Evolutionary conservation across 2,888 invertebrate species (phyloP), one percentile per base, ranked within the genome.

Genomic region (Nomada flava): DNA sequence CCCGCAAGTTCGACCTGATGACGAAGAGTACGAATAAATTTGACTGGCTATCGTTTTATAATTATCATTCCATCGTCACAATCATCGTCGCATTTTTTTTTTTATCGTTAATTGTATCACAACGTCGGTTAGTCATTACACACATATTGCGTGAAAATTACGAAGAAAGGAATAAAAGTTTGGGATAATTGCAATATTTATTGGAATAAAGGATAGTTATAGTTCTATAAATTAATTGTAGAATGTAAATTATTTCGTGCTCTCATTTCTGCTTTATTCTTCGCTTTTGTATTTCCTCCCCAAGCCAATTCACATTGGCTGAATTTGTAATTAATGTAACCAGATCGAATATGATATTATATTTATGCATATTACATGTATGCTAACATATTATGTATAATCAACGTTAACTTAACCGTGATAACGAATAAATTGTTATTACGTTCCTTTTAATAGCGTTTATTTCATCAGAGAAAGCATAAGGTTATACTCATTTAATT

Each of bases 21-120:
- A 93, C 57, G 93, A 93, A 69, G 93, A 93, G 52, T 93, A 93
- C 83, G 93, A 93, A 86, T 93, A 92, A 89, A 82, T 70, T 57
- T 20, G 68, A 42, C 59, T 23, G 36, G 13, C 29, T 11, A 36
- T 73, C 68, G 53, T 52, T 59, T 26, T 29, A 70, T 64, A 57
- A 57, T 64, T 47, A 68, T 83, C 76, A 77, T 65, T 7, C 79
- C 81, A 81, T 83, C 70, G 74, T 68, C 77, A 76, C 57, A 52
- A 44, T 74, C 76, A 80, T 79, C 79, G 55, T 76, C 62, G 67
- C 55, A 57, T 65, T 67, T 59, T 42, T 64, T 64, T 47, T 47
- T 47, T 47, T 13, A 11, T 76, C 70, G 53, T 71, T 79, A 75
- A 82, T 82, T 82, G 59, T 57, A 18, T 52, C n/a, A 63, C 71